Evolutionary conservation across 2,797 vertebrate genomes (phyloP), one percentile per base, ranked within the genome.

Genomic region (Syndactyla subalaris): DNA sequence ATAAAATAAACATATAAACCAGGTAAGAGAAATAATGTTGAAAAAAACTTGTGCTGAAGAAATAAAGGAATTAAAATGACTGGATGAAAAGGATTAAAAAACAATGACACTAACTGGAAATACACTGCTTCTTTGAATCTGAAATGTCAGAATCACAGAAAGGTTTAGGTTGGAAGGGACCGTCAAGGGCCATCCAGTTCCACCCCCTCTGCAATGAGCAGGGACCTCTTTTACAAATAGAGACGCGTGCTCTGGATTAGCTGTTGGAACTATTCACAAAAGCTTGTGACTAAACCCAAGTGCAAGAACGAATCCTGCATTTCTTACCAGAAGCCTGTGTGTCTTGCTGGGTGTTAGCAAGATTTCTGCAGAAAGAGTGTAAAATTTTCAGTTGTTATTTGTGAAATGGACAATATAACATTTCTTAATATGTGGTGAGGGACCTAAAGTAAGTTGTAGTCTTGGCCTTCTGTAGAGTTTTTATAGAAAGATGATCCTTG

Each of bases 161-260:
- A 6, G 2, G 3, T 45, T 93, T 82, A 17, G 4, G 6, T 32
- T 86, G 12, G 32, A 87, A 89, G 9, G 52, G 1, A 22, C 3
- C 1, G n/a, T 57, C 34, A 30, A 61, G 82, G 3, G 12, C 7
- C 18, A 24, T 34, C 5, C 26, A 38, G 6, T 46, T 23, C 30
- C 66, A 23, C 0, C 0, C 0, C 0, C 0, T 3, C 30, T 51
- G n/a, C 12, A 10, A 2, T 30, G 4, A 12, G 9, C 14, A 61
- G 9, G 2, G 16, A n/a, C 6, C 38, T 19, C 36, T 62, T 54
- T 12, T 51, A n/a, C 27, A 34, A 62, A 45, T 3, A 67, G 10
- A 63, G 32, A 38, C 2, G 7, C 0, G 0, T 54, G 12, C 2
- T 58, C 41, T 52, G 21, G 18, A 43, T 71, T 73, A 45, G 7